phyloP scores from a whole-genome alignment of 2,888 invertebrate species.

The Galeopsomyia nigrocyanea region DNA sequence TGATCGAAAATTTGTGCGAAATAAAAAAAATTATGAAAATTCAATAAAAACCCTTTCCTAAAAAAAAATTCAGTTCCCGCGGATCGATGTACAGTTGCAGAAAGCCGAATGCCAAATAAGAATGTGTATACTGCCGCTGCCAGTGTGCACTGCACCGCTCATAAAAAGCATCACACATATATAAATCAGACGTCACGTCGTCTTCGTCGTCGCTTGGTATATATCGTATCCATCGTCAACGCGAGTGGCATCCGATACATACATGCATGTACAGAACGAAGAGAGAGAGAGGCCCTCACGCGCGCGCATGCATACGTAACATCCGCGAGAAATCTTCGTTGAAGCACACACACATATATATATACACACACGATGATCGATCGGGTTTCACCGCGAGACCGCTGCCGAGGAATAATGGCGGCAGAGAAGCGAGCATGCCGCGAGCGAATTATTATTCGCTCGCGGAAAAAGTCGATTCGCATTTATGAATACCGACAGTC shows the following conservation, averaged over 20 bases:
- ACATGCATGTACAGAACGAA: not conserved
- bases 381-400: not conserved
- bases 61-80: no score
- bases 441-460: no score
- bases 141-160: not conserved
- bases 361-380: conserved; percentile 20
- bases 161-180: conserved; percentile 6
- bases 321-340: conserved; percentile 17
- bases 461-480: no score
- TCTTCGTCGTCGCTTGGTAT: not conserved
- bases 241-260: not conserved
- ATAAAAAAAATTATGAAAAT: no score
- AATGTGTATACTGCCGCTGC: no score
- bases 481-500: no score
- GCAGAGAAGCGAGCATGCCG: no score
- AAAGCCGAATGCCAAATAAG: conserved; percentile 3
- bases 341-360: not conserved
- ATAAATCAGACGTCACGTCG: conserved; percentile 1
- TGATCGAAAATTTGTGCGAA: not conserved
- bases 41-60: no score
- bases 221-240: not conserved
- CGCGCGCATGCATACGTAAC: conserved; percentile 25
- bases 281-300: not conserved
- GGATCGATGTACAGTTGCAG: not conserved
- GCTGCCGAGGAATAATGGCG: no score